These are phyloP conservation scores for Nesogale talazaci DNA, from an alignment of 2,113 vertebrate species.

Conservation along the genomic window DNA sequence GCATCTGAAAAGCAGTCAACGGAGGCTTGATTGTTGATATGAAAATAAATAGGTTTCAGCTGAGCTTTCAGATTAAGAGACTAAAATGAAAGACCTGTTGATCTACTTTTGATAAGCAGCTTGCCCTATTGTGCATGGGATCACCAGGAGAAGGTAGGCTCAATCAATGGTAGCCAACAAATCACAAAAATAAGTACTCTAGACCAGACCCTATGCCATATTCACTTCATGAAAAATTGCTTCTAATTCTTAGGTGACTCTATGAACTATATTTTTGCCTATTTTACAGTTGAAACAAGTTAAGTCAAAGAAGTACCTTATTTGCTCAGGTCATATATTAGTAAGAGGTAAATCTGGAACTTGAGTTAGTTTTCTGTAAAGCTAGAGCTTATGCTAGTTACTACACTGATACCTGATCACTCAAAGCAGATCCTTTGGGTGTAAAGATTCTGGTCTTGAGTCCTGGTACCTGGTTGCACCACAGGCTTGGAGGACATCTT, in stretches of 20 bases:
- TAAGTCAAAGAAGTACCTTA: neutral
- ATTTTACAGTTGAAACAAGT: neutral
- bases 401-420: neutral
- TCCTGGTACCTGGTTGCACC: no score
- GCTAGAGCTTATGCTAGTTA: neutral
- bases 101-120: neutral
- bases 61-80: neutral
- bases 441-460: neutral
- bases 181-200: neutral
- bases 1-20: neutral
- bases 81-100: neutral
- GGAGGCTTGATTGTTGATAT: neutral
- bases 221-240: neutral
- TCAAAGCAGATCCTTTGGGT: no score
- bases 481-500: neutral
- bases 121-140: neutral
- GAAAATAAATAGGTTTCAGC: neutral
- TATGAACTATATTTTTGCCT: neutral
- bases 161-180: neutral
- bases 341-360: neutral
- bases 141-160: neutral
- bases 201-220: neutral
- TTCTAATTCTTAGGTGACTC: neutral
- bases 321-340: neutral
- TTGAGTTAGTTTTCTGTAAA: neutral